Percentiles rank a stretch among this genome's conserved stretches.
These are phyloP conservation scores for Cloeon dipterum DNA, from an alignment of 2,888 invertebrate species.

Conservation along the genomic window DNA sequence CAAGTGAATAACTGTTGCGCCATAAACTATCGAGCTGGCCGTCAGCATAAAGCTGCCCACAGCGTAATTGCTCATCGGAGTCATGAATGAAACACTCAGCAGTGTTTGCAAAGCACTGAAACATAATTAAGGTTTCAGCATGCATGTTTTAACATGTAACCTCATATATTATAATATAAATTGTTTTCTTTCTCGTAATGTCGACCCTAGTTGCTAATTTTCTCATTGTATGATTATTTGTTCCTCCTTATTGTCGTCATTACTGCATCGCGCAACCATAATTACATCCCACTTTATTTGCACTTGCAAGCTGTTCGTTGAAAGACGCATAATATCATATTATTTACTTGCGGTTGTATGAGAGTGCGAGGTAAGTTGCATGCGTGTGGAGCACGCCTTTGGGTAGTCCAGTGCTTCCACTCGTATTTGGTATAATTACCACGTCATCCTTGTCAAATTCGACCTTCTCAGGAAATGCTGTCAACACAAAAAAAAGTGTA, in stretches of 20 bases:
- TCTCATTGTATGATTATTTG: too few species aligned
- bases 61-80: conserved; percentile 5
- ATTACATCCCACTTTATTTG: too few species aligned
- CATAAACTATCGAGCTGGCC: not conserved
- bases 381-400: conserved; percentile 4
- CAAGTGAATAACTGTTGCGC: conserved; percentile 2
- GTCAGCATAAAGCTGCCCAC: conserved; percentile 3
- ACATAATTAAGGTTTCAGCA: not conserved
- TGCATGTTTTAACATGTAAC: too few species aligned
- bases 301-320: too few species aligned
- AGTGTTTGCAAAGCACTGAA: not conserved
- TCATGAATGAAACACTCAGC: conserved; percentile 1
- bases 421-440: conserved; percentile 1
- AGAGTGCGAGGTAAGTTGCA: not conserved
- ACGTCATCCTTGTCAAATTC: not conserved
- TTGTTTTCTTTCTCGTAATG: too few species aligned
- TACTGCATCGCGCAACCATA: too few species aligned
- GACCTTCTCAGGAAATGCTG: conserved; percentile 1
- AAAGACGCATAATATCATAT: too few species aligned
- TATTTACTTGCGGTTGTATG: too few species aligned
- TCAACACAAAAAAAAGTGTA: not conserved
- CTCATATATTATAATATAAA: too few species aligned
- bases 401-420: conserved; percentile 3
- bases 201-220: too few species aligned
- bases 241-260: too few species aligned